Percentiles rank a stretch among this genome's conserved stretches.
phyloP scores from a whole-genome alignment of 2,888 invertebrate genomes.

The Listrodromus nycthemerus region DNA sequence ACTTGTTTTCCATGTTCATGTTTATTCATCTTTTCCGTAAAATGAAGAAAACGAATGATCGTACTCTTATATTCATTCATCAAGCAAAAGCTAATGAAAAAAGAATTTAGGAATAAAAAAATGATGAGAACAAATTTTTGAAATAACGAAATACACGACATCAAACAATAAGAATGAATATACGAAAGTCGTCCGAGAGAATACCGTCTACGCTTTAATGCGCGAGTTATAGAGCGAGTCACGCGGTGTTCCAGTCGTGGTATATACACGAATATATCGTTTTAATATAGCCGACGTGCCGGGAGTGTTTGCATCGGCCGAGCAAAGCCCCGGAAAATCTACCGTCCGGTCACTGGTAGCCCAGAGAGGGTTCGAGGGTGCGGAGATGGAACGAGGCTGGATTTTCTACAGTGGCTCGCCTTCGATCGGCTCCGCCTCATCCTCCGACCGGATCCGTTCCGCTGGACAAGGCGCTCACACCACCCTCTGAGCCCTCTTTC shows the following conservation, averaged over 20 bases:
- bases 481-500: not conserved
- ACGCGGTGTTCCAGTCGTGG: constrained; percentile 37
- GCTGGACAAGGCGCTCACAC: constrained; percentile 59
- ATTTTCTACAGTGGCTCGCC: constrained; percentile 66
- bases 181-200: constrained; percentile 28
- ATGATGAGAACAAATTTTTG: no score
- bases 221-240: constrained; percentile 57
- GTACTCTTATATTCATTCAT: no score
- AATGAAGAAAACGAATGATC: no score
- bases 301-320: constrained; percentile 77
- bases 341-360: constrained; percentile 66
- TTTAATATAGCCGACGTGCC: constrained; percentile 77
- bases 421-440: constrained; percentile 45
- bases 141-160: no score
- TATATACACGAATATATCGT: constrained; percentile 77
- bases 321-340: constrained; percentile 78
- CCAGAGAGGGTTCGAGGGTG: constrained; percentile 49
- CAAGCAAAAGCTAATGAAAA: no score
- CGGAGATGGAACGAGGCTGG: constrained; percentile 59
- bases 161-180: constrained; percentile 40
- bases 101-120: no score
- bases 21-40: not conserved
- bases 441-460: constrained; percentile 48
- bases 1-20: not conserved
- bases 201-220: constrained; percentile 51